Conservation (phyloP, 2,888 invertebrate species). For the Drosophila lacicola region DNA sequence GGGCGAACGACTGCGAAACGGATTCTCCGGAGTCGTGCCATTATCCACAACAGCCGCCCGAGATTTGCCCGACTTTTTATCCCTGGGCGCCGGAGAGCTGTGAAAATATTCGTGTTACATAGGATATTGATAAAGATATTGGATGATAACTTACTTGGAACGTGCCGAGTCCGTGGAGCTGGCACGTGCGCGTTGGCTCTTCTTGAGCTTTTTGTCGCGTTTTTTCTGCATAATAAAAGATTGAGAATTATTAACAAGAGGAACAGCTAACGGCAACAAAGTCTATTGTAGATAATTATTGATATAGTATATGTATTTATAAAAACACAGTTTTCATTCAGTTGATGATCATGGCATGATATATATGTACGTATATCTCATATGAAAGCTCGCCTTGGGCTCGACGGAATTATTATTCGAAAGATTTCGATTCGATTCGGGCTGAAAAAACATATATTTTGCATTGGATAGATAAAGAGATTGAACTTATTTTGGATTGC, state of each 20-base stretch:
- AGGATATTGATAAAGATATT: neutral
- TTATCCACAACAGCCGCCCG: slow-evolving; percentile 26
- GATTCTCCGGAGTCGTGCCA: slow-evolving; percentile 61
- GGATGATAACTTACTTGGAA: slow-evolving; percentile 85
- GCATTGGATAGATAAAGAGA: slow-evolving; percentile 7
- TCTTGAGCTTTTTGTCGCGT: slow-evolving; percentile 87
- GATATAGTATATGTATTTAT: slow-evolving; percentile 29
- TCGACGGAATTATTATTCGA: slow-evolving; percentile 19
- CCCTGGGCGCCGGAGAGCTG: slow-evolving; percentile 68
- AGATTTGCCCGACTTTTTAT: slow-evolving; percentile 46
- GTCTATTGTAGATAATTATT: slow-evolving; percentile 36
- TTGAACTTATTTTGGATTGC: slow-evolving; percentile 8
- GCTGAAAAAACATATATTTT: slow-evolving; percentile 6
- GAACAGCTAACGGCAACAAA: slow-evolving; percentile 26
- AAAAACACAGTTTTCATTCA: slow-evolving; percentile 50
- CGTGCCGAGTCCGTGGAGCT: slow-evolving; percentile 86
- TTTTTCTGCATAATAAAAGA: slow-evolving; percentile 86
- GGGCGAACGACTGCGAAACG: slow-evolving; percentile 77
- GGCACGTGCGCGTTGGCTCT: slow-evolving; percentile 83
- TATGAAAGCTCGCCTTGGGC: slow-evolving; percentile 12
- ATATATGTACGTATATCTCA: slow-evolving; percentile 26
- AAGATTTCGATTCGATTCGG: neutral
- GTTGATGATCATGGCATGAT: slow-evolving; percentile 46
- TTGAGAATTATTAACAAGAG: slow-evolving; percentile 30
- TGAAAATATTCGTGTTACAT: neutral